Base-by-base conservation (phyloP, 2,888 invertebrate species). In the Tiliacea citrago region DNA sequence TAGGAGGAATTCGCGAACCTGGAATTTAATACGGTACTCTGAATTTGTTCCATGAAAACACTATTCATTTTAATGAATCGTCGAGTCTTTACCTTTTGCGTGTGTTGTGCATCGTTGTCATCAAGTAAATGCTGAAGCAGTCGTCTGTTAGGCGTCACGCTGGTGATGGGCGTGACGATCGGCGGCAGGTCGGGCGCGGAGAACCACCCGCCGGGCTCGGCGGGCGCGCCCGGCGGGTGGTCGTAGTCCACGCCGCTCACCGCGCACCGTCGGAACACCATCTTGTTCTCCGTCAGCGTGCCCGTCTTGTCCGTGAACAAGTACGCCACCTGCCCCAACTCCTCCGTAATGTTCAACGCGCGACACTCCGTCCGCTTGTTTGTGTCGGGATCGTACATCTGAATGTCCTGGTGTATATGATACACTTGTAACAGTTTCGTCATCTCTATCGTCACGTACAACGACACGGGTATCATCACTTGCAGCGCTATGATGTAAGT, bases 221-320 rank as follows among this genome's bases (percentile, higher is more conserved):
- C 97, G 10, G 98, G 97, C 45, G 98, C 97, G 0, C 98, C 97
- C 12, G 97, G 97, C 1, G 97, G 97, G 92, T 99, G 99, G 90
- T 98, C 98, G 92, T 99, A 99, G 94, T 99, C 99, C 58, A 98
- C 97, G 0, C 99, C 99, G 42, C 97, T 98, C 45, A 99, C 98
- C 5, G 98, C 98, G 91, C 99, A 99, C 67, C 98, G 97, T 74
- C 99, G 97, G 94, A 99, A 99, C 90, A 99, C 97, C 99, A 99
- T 99, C 94, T 99, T 98, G 94, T 99, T 99, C 95, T 99, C 99
- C 0, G 99, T 99, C 74, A 99, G 96, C 3, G 99, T 99, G 10
- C 99, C 99, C 1, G 99, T 99, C 96, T 99, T 99, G 93, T 99
- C 99, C 16, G 99, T 99, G 95, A 99, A 99, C 83, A 99, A 97